Percentiles rank a stretch among this genome's conserved stretches.
Conservation (phyloP, 2,888 invertebrate species). For the Callosobruchus maculatus region DNA sequence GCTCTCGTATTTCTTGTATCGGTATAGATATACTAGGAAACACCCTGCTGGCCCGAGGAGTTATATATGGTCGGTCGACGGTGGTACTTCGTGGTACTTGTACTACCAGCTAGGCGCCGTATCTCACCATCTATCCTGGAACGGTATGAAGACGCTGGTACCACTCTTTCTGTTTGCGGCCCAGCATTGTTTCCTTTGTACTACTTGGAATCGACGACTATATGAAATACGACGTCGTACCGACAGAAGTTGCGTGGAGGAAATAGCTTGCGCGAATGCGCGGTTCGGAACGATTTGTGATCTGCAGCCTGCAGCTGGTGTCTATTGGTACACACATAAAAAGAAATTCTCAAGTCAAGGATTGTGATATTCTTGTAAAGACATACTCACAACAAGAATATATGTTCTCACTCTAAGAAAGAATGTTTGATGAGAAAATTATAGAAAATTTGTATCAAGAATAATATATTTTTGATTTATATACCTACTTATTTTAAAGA, state of each 20-base stretch:
- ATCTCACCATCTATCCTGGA: conserved; percentile 28
- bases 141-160: not conserved
- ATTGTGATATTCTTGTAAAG: too few relatives aligned
- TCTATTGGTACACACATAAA: too few relatives aligned
- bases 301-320: too few relatives aligned
- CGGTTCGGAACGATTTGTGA: not conserved
- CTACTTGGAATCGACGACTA: not conserved
- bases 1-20: conserved; percentile 50
- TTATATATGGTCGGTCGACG: conserved; percentile 46
- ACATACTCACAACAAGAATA: too few relatives aligned
- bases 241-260: not conserved
- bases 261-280: not conserved
- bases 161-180: too few relatives aligned
- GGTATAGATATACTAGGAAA: conserved; percentile 42
- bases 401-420: too few relatives aligned
- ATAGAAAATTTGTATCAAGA: too few relatives aligned
- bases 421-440: too few relatives aligned
- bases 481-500: too few relatives aligned
- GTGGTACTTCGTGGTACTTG: conserved; percentile 39
- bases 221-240: not conserved
- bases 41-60: conserved; percentile 47
- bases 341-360: too few relatives aligned
- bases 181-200: not conserved
- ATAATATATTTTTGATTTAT: too few relatives aligned
- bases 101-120: conserved; percentile 43